Conservation (phyloP, 2,797 vertebrate genomes). For the Lagodon rhomboides region DNA sequence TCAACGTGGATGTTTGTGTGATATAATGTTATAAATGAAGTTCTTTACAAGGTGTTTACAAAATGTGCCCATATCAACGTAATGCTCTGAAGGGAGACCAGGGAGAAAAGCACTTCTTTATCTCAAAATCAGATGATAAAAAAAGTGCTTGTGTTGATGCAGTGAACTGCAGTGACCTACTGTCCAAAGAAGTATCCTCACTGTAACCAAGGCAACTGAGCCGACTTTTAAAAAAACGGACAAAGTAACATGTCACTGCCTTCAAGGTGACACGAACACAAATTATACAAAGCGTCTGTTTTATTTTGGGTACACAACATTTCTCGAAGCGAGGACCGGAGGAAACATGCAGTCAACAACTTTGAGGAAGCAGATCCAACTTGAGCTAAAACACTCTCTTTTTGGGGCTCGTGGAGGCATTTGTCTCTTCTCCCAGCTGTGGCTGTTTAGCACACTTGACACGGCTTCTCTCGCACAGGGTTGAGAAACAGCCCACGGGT, state of each 20-base stretch:
- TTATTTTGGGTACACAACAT: neutral
- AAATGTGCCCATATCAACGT: neutral
- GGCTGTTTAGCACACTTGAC: slow-evolving; percentile 54
- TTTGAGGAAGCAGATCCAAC: slow-evolving; percentile 21
- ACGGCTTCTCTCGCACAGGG: slow-evolving; percentile 23
- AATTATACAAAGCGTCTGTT: slow-evolving; percentile 16
- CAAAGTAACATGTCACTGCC: neutral
- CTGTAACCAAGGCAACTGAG: slow-evolving; percentile 30
- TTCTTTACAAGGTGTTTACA: neutral
- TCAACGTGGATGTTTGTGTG: neutral
- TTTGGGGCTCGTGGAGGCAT: slow-evolving; percentile 17
- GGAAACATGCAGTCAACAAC: slow-evolving; percentile 20
- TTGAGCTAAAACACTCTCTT: slow-evolving; percentile 18
- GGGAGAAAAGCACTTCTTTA: neutral
- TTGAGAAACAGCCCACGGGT: slow-evolving; percentile 51
- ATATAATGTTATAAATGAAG: neutral
- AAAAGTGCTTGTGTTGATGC: neutral
- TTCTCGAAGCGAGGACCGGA: neutral
- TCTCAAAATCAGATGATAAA: neutral
- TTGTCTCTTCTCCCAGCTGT: slow-evolving; percentile 51
- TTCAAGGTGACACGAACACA: slow-evolving; percentile 32
- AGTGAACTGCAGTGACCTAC: neutral
- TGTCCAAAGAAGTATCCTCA: slow-evolving; percentile 3
- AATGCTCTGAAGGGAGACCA: neutral
- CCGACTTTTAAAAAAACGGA: neutral